Conservation (phyloP, 2,797 vertebrate genomes). For the Tenualosa ilisha region DNA sequence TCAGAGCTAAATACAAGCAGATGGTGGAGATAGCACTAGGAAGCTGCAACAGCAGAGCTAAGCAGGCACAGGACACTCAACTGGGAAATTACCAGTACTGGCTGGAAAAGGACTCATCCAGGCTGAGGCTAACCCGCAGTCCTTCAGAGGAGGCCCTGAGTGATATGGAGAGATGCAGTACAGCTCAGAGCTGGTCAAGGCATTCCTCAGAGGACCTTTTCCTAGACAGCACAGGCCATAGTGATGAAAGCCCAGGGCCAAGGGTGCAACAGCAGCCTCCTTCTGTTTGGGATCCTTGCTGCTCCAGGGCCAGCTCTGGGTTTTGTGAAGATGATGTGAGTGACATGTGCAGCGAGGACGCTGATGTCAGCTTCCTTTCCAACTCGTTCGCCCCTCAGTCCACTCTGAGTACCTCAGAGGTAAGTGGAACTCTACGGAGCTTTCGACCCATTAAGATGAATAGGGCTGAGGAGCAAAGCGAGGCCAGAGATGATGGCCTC, state of each 20-base stretch:
- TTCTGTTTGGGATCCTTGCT: slow-evolving; percentile 10
- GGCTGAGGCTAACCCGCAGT: slow-evolving; percentile 45
- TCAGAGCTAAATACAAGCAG: slow-evolving; percentile 51
- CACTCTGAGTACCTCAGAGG: slow-evolving; percentile 29
- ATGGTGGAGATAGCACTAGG: slow-evolving; percentile 53
- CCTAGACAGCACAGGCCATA: slow-evolving; percentile 14
- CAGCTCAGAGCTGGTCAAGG: slow-evolving; percentile 9
- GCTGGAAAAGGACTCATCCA: slow-evolving; percentile 30
- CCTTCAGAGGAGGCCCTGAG: slow-evolving; percentile 42
- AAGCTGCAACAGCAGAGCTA: not conserved
- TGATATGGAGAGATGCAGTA: not conserved
- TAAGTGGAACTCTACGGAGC: not conserved
- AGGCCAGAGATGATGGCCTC: not conserved
- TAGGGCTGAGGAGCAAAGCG: not conserved
- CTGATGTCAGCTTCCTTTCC: slow-evolving; percentile 33
- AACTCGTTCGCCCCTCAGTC: slow-evolving; percentile 40
- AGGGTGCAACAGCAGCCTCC: not conserved
- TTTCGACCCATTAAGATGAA: slow-evolving; percentile 20
- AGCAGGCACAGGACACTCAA: not conserved
- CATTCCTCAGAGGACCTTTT: slow-evolving; percentile 47
- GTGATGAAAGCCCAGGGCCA: not conserved
- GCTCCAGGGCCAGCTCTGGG: slow-evolving; percentile 53
- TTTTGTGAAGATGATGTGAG: slow-evolving; percentile 45
- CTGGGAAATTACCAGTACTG: slow-evolving; percentile 30
- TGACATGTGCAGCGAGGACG: not conserved